Conservation (phyloP, 2,113 vertebrate genomes). For the Silurus asotus region DNA sequence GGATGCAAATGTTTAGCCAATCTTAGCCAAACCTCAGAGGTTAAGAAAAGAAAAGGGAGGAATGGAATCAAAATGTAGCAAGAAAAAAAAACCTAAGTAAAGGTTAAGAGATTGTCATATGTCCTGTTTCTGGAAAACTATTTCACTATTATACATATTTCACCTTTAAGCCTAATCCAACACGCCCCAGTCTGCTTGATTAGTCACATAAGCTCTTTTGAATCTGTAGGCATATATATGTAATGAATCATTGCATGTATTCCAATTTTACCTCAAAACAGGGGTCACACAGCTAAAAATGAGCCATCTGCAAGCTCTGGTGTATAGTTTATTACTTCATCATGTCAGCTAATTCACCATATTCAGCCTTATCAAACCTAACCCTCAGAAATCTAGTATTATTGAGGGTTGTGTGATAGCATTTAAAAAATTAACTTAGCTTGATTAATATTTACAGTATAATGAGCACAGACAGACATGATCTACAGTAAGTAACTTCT, state of each 20-base stretch:
- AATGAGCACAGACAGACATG: too few relatives aligned
- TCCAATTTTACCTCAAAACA: slow-evolving; percentile 28
- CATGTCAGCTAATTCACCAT: neutral
- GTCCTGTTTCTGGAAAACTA: neutral
- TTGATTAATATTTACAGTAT: too few relatives aligned
- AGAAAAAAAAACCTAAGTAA: slow-evolving; percentile 15
- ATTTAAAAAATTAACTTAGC: neutral
- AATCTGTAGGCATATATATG: neutral
- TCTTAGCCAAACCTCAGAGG: slow-evolving; percentile 27
- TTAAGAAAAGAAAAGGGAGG: slow-evolving; percentile 27
- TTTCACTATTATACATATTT: neutral
- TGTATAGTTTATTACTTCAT: slow-evolving; percentile 20
- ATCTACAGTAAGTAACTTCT: too few relatives aligned
- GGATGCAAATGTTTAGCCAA: slow-evolving; percentile 45
- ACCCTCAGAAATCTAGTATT: neutral
- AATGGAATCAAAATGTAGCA: neutral
- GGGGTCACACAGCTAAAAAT: slow-evolving; percentile 21
- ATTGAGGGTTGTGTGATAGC: too few relatives aligned
- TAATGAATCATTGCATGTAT: slow-evolving; percentile 8
- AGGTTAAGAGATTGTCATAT: slow-evolving; percentile 11
- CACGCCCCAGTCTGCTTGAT: neutral
- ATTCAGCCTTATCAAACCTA: neutral
- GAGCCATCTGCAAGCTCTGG: neutral
- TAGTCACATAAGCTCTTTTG: neutral
- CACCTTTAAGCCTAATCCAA: neutral